Evolutionary conservation across 2,888 invertebrate species (phyloP).

Genomic region (Ophioninae sp.): DNA sequence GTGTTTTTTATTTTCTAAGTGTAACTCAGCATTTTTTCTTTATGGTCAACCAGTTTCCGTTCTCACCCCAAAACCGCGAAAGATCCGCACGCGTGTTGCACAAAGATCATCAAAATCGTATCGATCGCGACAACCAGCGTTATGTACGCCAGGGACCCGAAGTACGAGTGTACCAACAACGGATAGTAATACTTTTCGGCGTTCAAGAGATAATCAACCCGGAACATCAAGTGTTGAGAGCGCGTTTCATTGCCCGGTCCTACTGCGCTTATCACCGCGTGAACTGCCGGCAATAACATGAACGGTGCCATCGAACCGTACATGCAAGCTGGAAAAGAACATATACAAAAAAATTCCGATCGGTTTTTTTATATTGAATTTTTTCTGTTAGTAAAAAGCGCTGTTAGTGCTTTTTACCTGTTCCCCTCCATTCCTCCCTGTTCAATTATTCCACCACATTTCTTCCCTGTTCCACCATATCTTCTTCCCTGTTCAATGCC

Average conservation of each 20-base stretch:
- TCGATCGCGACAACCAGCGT: constrained; percentile 64
- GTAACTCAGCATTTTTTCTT: background rate
- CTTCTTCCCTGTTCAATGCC: no score
- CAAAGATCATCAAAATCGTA: constrained; percentile 63
- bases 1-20: no score
- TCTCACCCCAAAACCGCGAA: constrained; percentile 66
- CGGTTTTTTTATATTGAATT: no score
- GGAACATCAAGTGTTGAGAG: constrained; percentile 63
- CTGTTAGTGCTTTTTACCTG: no score
- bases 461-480: no score
- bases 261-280: constrained; percentile 55
- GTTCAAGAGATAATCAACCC: constrained; percentile 67
- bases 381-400: no score
- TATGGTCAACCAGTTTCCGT: no score
- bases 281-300: constrained; percentile 60
- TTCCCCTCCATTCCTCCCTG: no score
- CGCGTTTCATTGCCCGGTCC: constrained; percentile 57
- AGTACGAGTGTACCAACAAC: constrained; percentile 65
- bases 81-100: constrained; percentile 66
- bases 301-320: constrained; percentile 64
- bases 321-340: constrained; percentile 56
- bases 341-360: background rate
- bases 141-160: constrained; percentile 63
- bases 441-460: no score
- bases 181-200: constrained; percentile 66